Base-by-base conservation (phyloP, 2,888 invertebrate species). In the Ypsolopha sequella region DNA sequence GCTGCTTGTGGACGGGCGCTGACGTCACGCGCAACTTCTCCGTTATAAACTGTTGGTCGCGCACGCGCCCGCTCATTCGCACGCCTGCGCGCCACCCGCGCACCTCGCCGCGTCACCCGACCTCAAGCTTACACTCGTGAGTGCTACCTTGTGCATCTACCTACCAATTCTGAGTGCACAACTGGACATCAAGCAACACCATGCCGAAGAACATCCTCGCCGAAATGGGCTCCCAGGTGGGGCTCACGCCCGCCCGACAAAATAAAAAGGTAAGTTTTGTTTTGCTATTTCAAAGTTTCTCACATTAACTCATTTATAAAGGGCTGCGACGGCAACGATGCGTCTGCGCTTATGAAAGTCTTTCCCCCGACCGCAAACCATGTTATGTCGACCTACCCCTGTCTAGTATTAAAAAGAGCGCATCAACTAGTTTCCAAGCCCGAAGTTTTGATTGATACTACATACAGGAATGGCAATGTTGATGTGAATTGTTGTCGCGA, bases 221-320 rank as follows among this genome's bases (percentile, higher is more conserved):
- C 38, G 85, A 85, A 64, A 81, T 85, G 85, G 85, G 85, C 65
- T 85, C 85, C 70, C 85, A 84, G 61, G 85, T 84, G 73, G 84
- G 82, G 56, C 70, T 85, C 54, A 85, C 85, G 33, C 75, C 80
- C 44, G 72, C 70, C 51, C 63, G 82, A 10, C 82, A 80, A 52
- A 70, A 75, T 56, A 76, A 77, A 60, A 82, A 79, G 78, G 85
- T 82, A 64, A 58, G 76, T 58, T 8, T 14, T 14, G 24, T 24
- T 24, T 24, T 24, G 24, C 24, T 3, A 24, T 24, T 24, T 24
- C 4, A 24, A 24, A 24, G 24, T 24, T 2, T 46, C 34, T 14
- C 41, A 45, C 33, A 2, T 24, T 24, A 24, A 24, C 24, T 24
- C 24, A 24, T 24, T 4, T 24, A 24, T 24, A 24, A 24, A 24